Base-by-base conservation (phyloP, 2,113 vertebrate species). In the Zootoca vivipara region DNA sequence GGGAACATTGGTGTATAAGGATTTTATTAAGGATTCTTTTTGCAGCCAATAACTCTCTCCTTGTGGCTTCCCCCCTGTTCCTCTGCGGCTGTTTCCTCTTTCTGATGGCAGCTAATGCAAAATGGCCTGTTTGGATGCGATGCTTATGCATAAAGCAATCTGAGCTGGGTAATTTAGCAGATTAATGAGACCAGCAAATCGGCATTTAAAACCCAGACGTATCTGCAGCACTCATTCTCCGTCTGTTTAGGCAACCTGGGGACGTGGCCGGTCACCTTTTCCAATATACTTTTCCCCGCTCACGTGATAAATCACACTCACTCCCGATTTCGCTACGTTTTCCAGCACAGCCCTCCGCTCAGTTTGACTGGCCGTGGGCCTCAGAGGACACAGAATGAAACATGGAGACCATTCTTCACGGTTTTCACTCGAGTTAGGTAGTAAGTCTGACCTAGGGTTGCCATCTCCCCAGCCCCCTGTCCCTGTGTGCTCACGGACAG, bases 121-220 rank as follows among this genome's bases (percentile, higher is more conserved):
- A 96, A 91, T 94, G 92, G 95, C 89, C 90, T 95, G 94, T 90
- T 89, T 95, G 93, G 93, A 95, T 93, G 92, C 94, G 94, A 91
- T 90, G 89, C 93, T 95, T 94, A 89, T 90, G 95, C 92, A 93
- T 73, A 26, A 78, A 89, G 95, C 92, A 93, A 94, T 91, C 78
- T 93, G 95, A 96, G 94, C 92, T 78, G 93, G 92, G 95, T 92
- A 95, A 95, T 96, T 95, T 94, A 94, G 88, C 94, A 95, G 96
- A 96, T 96, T 96, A 96, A 93, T 92, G 93, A 93, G 91, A 93
- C 82, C 88, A 87, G 92, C 80, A 85, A 93, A 91, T 85, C 91
- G 86, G 74, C 92, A 90, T 92, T 90, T 85, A 85, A 90, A 95
- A 94, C 92, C 92, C 86, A 93, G 90, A 83, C 89, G 81, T 95